These are phyloP conservation scores for Bhutanitis thaidina DNA, from an alignment of 2,888 invertebrate genomes.

Conservation along the genomic window DNA sequence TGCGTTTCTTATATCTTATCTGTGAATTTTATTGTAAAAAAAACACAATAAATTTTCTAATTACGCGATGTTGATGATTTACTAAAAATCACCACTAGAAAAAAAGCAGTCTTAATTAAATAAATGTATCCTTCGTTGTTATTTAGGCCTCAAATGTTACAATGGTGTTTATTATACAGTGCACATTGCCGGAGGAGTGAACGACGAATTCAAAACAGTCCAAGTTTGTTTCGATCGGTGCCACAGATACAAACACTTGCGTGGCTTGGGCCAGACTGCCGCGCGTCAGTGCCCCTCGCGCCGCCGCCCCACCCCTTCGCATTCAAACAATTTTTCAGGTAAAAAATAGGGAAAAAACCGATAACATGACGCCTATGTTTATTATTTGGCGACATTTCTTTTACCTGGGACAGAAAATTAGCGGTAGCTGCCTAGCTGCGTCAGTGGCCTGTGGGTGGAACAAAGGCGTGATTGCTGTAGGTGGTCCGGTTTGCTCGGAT, in stretches of 20 bases:
- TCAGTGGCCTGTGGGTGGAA: conserved; percentile 29
- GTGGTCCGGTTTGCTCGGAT: conserved; percentile 30
- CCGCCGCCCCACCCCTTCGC: conserved; percentile 47
- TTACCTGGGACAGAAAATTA: conserved; percentile 31
- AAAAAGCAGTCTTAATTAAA: conserved; percentile 4
- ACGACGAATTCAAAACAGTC: conserved; percentile 26
- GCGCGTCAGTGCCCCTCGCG: conserved; percentile 53
- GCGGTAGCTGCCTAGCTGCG: conserved; percentile 29
- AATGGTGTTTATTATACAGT: conserved; percentile 22
- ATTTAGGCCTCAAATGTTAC: conserved; percentile 25
- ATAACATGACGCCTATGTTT: conserved; percentile 39
- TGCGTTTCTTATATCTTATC: conserved; percentile 58
- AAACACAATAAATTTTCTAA: conserved; percentile 43
- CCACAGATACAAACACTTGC: conserved; percentile 41
- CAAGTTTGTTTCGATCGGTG: conserved; percentile 27
- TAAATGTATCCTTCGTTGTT: conserved; percentile 28
- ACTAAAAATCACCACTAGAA: conserved; percentile 23
- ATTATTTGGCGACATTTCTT: conserved; percentile 43
- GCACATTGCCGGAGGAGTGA: conserved; percentile 23
- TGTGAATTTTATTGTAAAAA: conserved; percentile 30
- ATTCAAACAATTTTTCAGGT: conserved; percentile 54
- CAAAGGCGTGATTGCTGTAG: conserved; percentile 31
- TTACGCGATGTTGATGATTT: conserved; percentile 38
- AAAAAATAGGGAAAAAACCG: conserved; percentile 45
- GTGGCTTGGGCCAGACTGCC: conserved; percentile 60